Percentiles rank a stretch among this genome's conserved stretches.
These are phyloP conservation scores for Tetramorium alpestre DNA, from an alignment of 1,140 invertebrate genomes.

Conservation along the genomic window DNA sequence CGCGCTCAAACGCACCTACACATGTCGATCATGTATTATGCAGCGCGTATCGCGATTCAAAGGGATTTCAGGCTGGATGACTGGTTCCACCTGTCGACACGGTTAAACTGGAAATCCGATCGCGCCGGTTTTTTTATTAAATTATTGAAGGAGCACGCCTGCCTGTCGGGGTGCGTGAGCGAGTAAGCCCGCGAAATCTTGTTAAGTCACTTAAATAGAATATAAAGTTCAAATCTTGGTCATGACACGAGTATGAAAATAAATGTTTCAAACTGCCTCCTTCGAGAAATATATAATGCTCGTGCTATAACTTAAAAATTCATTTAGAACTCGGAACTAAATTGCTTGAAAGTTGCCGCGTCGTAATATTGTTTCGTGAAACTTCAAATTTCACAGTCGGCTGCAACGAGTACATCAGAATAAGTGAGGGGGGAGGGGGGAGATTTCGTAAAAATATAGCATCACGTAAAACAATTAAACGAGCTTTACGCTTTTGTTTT, in stretches of 20 bases:
- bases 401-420: not conserved
- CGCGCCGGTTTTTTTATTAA: not conserved
- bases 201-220: not conserved
- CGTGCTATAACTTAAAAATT: not conserved
- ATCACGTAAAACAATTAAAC: not conserved
- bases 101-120: not conserved
- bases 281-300: not conserved
- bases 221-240: not conserved
- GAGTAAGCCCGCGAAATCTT: not conserved
- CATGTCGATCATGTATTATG: not conserved
- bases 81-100: not conserved
- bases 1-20: not conserved
- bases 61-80: not conserved
- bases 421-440: not conserved
- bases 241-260: not conserved
- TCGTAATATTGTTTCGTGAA: slow-evolving; percentile 30
- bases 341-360: slow-evolving; percentile 1
- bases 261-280: not conserved
- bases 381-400: slow-evolving; percentile 9
- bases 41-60: not conserved
- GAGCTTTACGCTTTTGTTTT: not conserved
- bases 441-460: not conserved
- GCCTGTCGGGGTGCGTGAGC: no score
- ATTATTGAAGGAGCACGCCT: not conserved
- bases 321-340: slow-evolving; percentile 13